These are phyloP conservation scores for Aphidius ervi DNA, from an alignment of 1,140 invertebrate species.

Conservation along the genomic window DNA sequence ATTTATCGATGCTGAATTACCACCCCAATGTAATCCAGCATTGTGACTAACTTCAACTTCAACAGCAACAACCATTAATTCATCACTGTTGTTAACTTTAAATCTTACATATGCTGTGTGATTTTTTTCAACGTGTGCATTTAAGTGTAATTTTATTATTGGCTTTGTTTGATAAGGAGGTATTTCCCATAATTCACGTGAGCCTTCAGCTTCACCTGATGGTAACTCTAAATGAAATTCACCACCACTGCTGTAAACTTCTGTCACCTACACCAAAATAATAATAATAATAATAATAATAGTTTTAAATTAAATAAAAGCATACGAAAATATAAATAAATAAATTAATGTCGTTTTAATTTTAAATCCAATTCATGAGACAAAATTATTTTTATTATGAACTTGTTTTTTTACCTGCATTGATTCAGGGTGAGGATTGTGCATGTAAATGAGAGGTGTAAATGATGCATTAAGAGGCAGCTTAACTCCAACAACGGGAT, in stretches of 20 bases:
- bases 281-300: conserved; percentile 4
- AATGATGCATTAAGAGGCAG: conserved; percentile 90
- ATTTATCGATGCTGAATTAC: conserved; percentile 73
- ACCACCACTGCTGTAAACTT: conserved; percentile 87
- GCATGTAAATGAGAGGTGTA: conserved; percentile 83
- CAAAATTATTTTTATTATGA: conserved; percentile 28
- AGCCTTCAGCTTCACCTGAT: conserved; percentile 70
- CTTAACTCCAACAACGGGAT: conserved; percentile 82
- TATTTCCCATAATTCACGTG: conserved; percentile 82
- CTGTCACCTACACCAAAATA: conserved; percentile 63
- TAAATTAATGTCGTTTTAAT: not conserved
- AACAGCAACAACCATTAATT: conserved; percentile 75
- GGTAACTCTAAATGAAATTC: conserved; percentile 89
- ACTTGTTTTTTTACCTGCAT: conserved; percentile 67
- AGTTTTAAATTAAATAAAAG: conserved; percentile 6
- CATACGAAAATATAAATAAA: not conserved
- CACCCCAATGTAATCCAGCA: conserved; percentile 68
- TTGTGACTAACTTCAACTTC: conserved; percentile 77
- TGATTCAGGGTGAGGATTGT: conserved; percentile 85
- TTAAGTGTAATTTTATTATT: conserved; percentile 81
- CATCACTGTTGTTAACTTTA: conserved; percentile 66
- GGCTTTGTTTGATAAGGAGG: conserved; percentile 84
- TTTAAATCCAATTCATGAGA: not conserved
- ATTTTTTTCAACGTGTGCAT: conserved; percentile 70
- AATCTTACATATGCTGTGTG: conserved; percentile 80